Base-by-base conservation (phyloP, 1,140 invertebrate genomes). In the Heliconius hewitsoni region DNA sequence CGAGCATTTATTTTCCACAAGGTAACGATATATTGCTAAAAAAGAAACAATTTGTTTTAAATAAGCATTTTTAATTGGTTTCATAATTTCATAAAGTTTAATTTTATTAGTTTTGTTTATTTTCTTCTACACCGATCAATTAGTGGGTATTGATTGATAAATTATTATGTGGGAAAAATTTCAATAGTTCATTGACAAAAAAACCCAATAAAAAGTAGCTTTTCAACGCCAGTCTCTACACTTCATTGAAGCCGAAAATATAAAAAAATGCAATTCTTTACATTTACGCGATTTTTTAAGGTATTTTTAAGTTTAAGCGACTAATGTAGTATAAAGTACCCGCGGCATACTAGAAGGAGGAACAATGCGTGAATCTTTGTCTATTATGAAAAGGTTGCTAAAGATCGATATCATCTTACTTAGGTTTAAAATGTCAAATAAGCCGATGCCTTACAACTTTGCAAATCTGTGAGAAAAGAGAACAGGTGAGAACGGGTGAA, bases 401-500 rank as follows among this genome's bases (percentile, higher is more conserved):
- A 83, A 79, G 85, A 85, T 84, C 71, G 78, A 83, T 91, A 91
- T 93, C 90, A 81, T 83, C 83, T 92, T 92, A 88, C 89, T 79
- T 30, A 79, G 82, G 88, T 87, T 82, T 92, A 81, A 74, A 76
- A 79, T 91, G 87, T 91, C 91, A 92, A 92, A 91, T 78, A 84
- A 75, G 85, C 87, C 85, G 83, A 83, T 78, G 66, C 72, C 50
- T 52, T 46, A 42, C 18, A 46, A 72, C 60, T 52, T 78, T 57
- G 74, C 76, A 34, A 82, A 76, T 82, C 84, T 86, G 84, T 87
- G 89, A 84, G 87, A 90, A 90, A 74, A 72, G n/a, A 34, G 60
- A 78, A 93, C 90, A 91, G 90, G 90, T 93, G 90, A 71, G 71
- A 89, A 92, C 87, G 87, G 89, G 80, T 78, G 46, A 81, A 57